These are phyloP conservation scores for Tragulus kanchil DNA, from an alignment of 2,113 vertebrate genomes.

Conservation along the genomic window DNA sequence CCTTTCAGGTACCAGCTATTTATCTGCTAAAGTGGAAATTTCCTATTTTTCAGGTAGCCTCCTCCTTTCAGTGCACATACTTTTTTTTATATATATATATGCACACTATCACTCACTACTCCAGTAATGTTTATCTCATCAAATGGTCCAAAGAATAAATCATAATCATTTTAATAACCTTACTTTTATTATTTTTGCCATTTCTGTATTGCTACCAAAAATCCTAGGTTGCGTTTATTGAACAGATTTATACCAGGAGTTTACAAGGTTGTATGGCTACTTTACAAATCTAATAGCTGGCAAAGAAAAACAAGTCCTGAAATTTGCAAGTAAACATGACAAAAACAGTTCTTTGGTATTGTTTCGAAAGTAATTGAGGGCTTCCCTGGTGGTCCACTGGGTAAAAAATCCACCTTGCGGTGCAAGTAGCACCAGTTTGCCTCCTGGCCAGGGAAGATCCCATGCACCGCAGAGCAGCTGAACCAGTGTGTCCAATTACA, in stretches of 20 bases:
- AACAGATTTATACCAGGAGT: not conserved
- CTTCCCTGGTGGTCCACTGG: no score
- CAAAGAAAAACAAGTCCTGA: not conserved
- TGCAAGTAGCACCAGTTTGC: no score
- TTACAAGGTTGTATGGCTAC: not conserved
- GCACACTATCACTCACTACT: not conserved
- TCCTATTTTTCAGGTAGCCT: conserved; percentile 52
- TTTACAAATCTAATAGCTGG: conserved; percentile 2
- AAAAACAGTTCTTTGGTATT: not conserved
- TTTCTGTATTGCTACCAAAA: not conserved
- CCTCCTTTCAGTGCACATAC: not conserved
- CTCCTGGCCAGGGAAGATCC: no score
- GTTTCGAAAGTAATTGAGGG: not conserved
- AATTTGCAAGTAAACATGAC: not conserved
- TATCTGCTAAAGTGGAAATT: conserved; percentile 63
- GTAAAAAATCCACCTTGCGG: no score
- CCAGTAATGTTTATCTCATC: not conserved
- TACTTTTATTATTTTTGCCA: not conserved
- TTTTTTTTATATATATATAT: not conserved
- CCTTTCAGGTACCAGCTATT: conserved; percentile 47
- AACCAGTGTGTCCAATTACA: no score
- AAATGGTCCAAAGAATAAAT: conserved; percentile 2
- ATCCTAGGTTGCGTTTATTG: not conserved
- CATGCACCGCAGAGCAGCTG: no score
- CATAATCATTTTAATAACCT: not conserved